These are phyloP conservation scores for Rhinogobius similis DNA, from an alignment of 2,113 vertebrate species.

Conservation along the genomic window DNA sequence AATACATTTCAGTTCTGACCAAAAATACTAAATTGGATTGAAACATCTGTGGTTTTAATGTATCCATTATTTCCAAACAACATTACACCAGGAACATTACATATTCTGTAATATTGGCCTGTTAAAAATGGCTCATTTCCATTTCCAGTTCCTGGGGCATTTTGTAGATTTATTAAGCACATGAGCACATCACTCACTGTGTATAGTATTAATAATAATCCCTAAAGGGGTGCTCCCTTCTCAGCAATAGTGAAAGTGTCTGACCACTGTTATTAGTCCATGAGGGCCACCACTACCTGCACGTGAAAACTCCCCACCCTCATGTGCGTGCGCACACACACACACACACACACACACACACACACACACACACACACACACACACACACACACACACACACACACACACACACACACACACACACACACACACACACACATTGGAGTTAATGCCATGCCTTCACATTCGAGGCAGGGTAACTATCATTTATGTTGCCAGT, in stretches of 20 bases:
- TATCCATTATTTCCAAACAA: too few relatives aligned
- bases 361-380: too few relatives aligned
- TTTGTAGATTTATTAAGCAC: too few relatives aligned
- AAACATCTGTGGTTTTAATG: too few relatives aligned
- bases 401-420: too few relatives aligned
- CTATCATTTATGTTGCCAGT: slow-evolving; percentile 58
- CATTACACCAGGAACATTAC: too few relatives aligned
- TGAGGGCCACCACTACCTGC: slow-evolving; percentile 48
- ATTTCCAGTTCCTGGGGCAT: too few relatives aligned
- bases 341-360: slow-evolving; percentile 6
- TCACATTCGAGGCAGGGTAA: slow-evolving; percentile 60
- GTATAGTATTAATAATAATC: background rate
- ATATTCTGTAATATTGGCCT: too few relatives aligned
- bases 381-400: background rate
- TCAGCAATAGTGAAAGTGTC: slow-evolving; percentile 53
- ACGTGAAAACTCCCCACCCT: slow-evolving; percentile 10
- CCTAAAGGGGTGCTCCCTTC: slow-evolving; percentile 14
- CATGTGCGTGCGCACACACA: slow-evolving; percentile 21
- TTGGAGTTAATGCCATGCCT: slow-evolving; percentile 56
- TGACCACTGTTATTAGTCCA: slow-evolving; percentile 28
- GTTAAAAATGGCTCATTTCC: too few relatives aligned
- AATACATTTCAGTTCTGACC: too few relatives aligned
- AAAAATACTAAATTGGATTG: too few relatives aligned
- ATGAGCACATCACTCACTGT: too few relatives aligned
- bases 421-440: background rate